These are phyloP conservation scores for Riptortus pedestris DNA, from an alignment of 1,140 invertebrate species.

Conservation along the genomic window DNA sequence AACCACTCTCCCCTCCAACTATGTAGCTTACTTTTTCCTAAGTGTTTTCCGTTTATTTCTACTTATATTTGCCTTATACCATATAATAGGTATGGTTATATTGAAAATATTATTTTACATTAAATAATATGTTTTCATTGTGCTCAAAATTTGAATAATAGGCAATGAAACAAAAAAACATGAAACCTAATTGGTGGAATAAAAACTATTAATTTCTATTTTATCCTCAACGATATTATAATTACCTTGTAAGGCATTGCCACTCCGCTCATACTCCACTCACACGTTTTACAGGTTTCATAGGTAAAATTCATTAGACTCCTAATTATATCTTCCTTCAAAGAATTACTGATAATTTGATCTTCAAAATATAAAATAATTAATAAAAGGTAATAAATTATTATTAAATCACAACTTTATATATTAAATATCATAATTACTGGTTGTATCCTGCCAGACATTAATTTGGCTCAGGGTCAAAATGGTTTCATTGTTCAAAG, in stretches of 20 bases:
- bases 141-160: no score
- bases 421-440: not conserved
- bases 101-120: no score
- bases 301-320: not conserved
- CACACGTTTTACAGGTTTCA: not conserved
- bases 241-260: not conserved
- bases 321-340: not conserved
- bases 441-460: not conserved
- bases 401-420: not conserved
- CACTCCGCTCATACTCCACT: not conserved
- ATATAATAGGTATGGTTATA: no score
- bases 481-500: conserved; percentile 3
- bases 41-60: no score
- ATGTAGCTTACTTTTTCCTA: no score
- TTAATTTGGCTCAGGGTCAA: not conserved
- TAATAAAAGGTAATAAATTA: not conserved
- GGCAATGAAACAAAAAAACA: no score
- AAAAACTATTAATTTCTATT: no score
- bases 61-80: no score
- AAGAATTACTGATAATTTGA: not conserved
- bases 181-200: no score
- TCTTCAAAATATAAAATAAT: not conserved
- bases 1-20: no score
- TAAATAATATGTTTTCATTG: no score
- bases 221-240: no score